Conservation (phyloP, 2,797 vertebrate species). For the Chelidonichthys spinosus region DNA sequence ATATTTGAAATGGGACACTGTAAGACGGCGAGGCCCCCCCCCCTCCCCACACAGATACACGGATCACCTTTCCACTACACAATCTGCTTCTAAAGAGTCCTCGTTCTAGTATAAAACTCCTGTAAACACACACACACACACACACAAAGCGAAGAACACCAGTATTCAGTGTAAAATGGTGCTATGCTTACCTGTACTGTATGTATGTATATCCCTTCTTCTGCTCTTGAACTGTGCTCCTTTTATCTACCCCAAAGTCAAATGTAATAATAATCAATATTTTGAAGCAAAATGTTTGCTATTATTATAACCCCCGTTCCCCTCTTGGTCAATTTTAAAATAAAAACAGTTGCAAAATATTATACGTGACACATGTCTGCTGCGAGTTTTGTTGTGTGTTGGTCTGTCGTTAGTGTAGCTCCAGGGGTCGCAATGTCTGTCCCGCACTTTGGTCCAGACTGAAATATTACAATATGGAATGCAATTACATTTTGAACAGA, state of each 20-base stretch:
- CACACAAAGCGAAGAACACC: constrained; percentile 74
- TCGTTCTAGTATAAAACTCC: constrained; percentile 64
- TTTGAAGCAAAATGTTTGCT: constrained; percentile 81
- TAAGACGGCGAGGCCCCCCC: constrained; percentile 23
- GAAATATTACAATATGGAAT: neutral
- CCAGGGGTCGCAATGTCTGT: neutral
- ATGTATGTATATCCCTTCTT: constrained; percentile 75
- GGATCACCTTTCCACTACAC: constrained; percentile 62
- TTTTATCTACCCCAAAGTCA: constrained; percentile 80
- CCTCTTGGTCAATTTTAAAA: constrained; percentile 81
- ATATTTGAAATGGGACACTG: constrained; percentile 48
- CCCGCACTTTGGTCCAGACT: neutral
- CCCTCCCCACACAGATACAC: constrained; percentile 39
- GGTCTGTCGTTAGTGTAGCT: neutral
- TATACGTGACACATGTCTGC: constrained; percentile 44
- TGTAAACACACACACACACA: constrained; percentile 74
- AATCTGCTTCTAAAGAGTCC: constrained; percentile 60
- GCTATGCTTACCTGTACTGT: constrained; percentile 84
- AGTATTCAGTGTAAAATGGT: constrained; percentile 82
- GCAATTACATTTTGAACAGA: neutral
- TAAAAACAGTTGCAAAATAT: constrained; percentile 80
- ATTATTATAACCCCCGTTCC: constrained; percentile 70
- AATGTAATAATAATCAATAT: constrained; percentile 79
- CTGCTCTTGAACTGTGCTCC: constrained; percentile 81
- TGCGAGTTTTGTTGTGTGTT: constrained; percentile 12